Percentiles rank a stretch among this genome's conserved stretches.
Evolutionary conservation across 2,797 vertebrate genomes (phyloP).

Genomic region (Bryconaethiops microstoma): DNA sequence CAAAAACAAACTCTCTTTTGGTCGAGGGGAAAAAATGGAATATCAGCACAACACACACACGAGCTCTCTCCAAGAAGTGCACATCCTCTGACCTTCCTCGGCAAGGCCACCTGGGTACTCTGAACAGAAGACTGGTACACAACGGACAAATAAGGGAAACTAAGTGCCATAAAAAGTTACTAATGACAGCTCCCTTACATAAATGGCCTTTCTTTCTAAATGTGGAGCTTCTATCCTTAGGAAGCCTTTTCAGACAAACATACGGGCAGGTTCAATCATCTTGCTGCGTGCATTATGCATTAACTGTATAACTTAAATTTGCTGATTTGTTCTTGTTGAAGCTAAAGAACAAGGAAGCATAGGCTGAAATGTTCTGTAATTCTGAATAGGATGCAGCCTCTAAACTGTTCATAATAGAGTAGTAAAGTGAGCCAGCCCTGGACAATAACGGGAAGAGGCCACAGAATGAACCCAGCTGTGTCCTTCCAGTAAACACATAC

Average conservation of each 20-base stretch:
- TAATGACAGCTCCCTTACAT: conserved; percentile 25
- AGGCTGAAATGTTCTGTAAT: background rate
- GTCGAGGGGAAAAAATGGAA: background rate
- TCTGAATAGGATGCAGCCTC: background rate
- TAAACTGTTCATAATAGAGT: conserved; percentile 11
- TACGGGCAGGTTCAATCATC: background rate
- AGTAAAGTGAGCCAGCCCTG: background rate
- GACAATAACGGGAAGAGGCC: conserved; percentile 20
- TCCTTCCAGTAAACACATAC: conserved; percentile 3
- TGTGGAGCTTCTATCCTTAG: conserved; percentile 4
- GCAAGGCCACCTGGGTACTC: conserved; percentile 42
- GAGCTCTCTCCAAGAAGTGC: conserved; percentile 13
- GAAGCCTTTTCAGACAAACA: background rate
- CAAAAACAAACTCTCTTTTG: conserved; percentile 20
- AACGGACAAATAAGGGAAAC: conserved; percentile 39
- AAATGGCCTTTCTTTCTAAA: conserved; percentile 29
- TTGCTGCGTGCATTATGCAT: background rate
- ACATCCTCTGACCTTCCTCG: conserved; percentile 53
- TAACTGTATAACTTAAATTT: too few species aligned
- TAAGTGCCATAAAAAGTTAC: background rate
- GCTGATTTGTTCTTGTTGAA: background rate
- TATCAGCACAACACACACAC: conserved; percentile 4
- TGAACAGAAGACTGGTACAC: background rate
- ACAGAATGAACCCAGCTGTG: conserved; percentile 11
- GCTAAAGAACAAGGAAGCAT: background rate